A percentile compares a stretch with the other conserved stretches of the same genome.
Conservation (phyloP, 2,113 vertebrate species). For the Psilopsiagon aurifrons region DNA sequence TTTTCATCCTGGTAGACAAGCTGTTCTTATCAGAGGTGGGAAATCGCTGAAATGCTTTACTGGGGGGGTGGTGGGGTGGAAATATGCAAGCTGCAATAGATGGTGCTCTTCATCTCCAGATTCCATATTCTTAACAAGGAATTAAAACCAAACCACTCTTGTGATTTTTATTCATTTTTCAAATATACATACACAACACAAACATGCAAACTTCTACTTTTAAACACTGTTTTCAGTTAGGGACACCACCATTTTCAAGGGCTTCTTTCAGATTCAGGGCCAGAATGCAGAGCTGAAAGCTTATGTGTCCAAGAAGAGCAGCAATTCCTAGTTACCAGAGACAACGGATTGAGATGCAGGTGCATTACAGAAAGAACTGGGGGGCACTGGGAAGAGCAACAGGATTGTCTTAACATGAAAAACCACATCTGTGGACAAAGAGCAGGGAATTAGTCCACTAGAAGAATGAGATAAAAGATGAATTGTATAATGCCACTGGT, state of each 20-base stretch:
- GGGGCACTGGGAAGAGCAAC: neutral
- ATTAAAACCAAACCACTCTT: neutral
- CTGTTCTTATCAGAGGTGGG: neutral
- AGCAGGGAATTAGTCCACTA: neutral
- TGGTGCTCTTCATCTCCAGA: neutral
- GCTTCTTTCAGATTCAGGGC: neutral
- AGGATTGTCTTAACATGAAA: neutral
- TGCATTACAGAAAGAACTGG: neutral
- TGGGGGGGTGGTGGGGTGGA: neutral
- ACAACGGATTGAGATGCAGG: accelerated
- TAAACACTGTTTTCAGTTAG: neutral
- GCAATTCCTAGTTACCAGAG: neutral
- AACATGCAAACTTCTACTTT: neutral
- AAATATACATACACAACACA: neutral
- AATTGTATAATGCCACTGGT: neutral
- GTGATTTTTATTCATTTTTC: neutral
- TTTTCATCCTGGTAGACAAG: neutral
- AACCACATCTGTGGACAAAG: neutral
- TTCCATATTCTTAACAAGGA: neutral
- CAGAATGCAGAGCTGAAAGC: neutral
- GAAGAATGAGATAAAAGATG: neutral
- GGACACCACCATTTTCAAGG: neutral
- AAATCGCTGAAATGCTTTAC: neutral
- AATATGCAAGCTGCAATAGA: neutral
- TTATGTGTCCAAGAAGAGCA: neutral